Evolutionary conservation across 2,797 vertebrate species (phyloP), one percentile per base, ranked within the genome.

Genomic region (Argentina silus): DNA sequence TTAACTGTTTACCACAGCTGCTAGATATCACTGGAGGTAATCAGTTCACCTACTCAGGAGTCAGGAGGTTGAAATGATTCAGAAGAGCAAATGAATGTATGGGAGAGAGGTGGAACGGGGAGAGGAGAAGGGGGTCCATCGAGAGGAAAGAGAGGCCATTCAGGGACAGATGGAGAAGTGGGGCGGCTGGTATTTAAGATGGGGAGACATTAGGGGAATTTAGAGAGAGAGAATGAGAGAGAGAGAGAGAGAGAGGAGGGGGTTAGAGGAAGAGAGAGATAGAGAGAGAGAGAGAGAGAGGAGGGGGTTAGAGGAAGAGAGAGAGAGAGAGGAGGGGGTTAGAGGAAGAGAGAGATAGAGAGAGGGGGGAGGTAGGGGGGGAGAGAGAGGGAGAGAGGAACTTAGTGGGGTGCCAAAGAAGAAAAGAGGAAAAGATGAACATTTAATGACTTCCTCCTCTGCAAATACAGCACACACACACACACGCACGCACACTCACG

Each of bases 301-400:
- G 48, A 8, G 55, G 61, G 67, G 17, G 45, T 6, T 6, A 68
- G 57, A 23, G 19, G 42, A 63, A 19, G 19, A 73, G 47, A 55
- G 57, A 51, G 51, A 11, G 59, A 8, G n/a, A 47, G 44, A 55
- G 62, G 44, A 61, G 69, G 6, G 43, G 8, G 15, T 11, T n/a
- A 42, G 2, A 23, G 60, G 27, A 8, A 63, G 53, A 62, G 17
- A 19, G 67, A 51, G 19, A 23, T 42, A 50, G 36, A 7, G 36
- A 74, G 48, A 61, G 55, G 51, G 63, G 61, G 21, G 8, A 36
- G 47, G 4, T 12, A 45, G 56, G 60, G 51, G 74, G 50, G 66
- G 47, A 43, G 47, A 27, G 63, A 47, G 53, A 57, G 51, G 45
- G 27, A 69, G 51, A 50, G 55, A 15, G 64, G 53, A 11, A 62